Evolutionary conservation across 2,113 vertebrate genomes (phyloP).

Genomic region (Rafetus swinhoei): DNA sequence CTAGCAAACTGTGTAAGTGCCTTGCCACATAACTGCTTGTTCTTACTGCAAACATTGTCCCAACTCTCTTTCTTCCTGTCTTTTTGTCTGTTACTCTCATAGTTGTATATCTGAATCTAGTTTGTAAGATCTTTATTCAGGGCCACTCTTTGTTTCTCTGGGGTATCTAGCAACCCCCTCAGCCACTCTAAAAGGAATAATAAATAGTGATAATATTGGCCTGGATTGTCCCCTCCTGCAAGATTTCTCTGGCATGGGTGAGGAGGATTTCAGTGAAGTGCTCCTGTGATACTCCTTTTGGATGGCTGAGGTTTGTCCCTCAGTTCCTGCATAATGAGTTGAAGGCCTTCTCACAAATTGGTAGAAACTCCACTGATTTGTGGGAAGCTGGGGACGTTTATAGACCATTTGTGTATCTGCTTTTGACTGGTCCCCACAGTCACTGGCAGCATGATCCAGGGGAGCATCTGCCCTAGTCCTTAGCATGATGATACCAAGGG

Average conservation of each 20-base stretch:
- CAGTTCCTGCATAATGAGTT: neutral
- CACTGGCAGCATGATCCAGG: neutral
- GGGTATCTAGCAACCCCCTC: neutral
- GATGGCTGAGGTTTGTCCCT: neutral
- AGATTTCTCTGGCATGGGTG: neutral
- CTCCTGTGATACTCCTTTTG: neutral
- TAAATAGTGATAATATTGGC: neutral
- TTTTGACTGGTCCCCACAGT: neutral
- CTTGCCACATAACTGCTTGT: neutral
- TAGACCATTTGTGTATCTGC: neutral
- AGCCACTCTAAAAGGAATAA: neutral
- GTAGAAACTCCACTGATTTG: neutral
- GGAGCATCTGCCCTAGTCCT: neutral
- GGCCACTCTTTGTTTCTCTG: neutral
- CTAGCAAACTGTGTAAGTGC: neutral
- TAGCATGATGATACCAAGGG: neutral
- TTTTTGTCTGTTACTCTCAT: neutral
- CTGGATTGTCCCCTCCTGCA: neutral
- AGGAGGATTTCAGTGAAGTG: neutral
- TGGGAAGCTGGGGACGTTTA: neutral
- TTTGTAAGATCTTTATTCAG: rapidly evolving
- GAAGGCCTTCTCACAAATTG: neutral
- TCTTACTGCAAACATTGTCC: neutral
- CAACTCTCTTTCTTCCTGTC: neutral
- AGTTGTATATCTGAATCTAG: rapidly evolving